Evolutionary conservation across 2,113 vertebrate genomes (phyloP).

Genomic region (Procavia capensis): DNA sequence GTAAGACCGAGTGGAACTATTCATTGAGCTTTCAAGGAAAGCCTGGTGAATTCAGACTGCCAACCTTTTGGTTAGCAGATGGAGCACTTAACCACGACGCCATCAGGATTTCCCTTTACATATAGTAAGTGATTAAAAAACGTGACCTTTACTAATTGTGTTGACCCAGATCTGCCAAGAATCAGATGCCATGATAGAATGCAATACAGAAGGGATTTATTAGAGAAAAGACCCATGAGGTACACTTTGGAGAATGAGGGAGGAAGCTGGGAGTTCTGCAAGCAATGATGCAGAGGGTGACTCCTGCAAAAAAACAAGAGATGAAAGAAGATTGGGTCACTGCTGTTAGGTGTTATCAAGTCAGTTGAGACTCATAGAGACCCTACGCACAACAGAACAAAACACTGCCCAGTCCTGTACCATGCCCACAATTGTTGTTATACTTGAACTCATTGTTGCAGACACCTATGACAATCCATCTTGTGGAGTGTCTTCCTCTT

Average conservation of each 20-base stretch:
- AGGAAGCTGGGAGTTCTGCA: background rate
- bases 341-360: too few species aligned
- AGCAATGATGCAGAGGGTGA: background rate
- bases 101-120: background rate
- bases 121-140: background rate
- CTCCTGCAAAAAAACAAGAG: background rate
- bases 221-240: background rate
- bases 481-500: too few species aligned
- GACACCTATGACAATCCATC: too few species aligned
- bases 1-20: too few species aligned
- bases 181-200: conserved; percentile 30
- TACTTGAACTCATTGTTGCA: too few species aligned
- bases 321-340: background rate
- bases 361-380: too few species aligned
- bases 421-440: too few species aligned
- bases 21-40: background rate
- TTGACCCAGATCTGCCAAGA: conserved; percentile 34
- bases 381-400: too few species aligned
- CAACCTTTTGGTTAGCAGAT: background rate
- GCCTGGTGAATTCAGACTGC: background rate
- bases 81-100: background rate
- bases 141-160: conserved; percentile 49
- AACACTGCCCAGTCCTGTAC: too few species aligned
- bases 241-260: background rate
- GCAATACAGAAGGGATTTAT: conserved; percentile 18